Percentiles rank a stretch among this genome's conserved stretches.
Conservation (phyloP, 1,140 invertebrate species). For the Ridgeia piscesae region DNA sequence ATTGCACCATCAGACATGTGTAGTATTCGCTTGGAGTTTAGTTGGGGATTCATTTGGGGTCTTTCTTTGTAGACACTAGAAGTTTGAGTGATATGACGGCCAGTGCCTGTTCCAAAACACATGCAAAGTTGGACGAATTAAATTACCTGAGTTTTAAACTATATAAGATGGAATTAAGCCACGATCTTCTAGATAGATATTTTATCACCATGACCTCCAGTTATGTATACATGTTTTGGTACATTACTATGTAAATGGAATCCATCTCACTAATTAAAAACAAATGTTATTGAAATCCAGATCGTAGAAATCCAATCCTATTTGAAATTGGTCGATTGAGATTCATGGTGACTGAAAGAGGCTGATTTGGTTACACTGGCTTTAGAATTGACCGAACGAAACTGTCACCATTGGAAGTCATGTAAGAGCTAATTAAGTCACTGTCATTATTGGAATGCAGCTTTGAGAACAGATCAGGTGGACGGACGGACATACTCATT, state of each 20-base stretch:
- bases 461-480: neutral
- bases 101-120: too few relatives aligned
- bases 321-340: neutral
- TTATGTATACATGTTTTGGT: neutral
- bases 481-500: neutral
- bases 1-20: neutral
- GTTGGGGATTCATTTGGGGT: neutral
- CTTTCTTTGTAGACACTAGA: neutral
- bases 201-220: too few relatives aligned
- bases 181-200: too few relatives aligned
- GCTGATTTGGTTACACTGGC: neutral
- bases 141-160: too few relatives aligned
- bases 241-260: neutral
- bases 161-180: too few relatives aligned
- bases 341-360: neutral
- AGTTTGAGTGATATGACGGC: too few relatives aligned
- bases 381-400: neutral
- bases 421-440: neutral
- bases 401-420: neutral
- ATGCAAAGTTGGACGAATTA: too few relatives aligned
- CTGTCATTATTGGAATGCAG: neutral
- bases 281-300: neutral
- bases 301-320: neutral
- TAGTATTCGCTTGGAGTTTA: neutral
- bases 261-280: neutral